A percentile compares a stretch with the other conserved stretches of the same genome.
These are phyloP conservation scores for Pseudomyrmex pallidus DNA, from an alignment of 1,140 invertebrate species.

Conservation along the genomic window DNA sequence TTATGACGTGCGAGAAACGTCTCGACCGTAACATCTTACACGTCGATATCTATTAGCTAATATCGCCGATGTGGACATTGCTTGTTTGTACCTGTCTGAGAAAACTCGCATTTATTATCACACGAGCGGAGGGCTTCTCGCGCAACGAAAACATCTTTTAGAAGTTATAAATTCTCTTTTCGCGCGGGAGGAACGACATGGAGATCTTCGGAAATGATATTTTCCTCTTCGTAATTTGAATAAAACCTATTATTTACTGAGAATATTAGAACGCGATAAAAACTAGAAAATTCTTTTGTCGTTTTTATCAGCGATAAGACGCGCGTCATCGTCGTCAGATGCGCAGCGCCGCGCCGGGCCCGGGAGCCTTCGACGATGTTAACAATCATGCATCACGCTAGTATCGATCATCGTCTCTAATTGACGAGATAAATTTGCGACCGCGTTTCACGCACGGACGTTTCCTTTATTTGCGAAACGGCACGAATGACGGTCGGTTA, in stretches of 20 bases:
- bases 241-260: no score
- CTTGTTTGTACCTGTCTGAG: slow-evolving; percentile 35
- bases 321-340: no score
- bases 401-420: slow-evolving; percentile 37
- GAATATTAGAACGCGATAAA: no score
- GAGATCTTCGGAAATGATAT: no score
- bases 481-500: slow-evolving; percentile 20
- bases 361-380: slow-evolving; percentile 36
- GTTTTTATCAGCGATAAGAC: no score
- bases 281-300: no score
- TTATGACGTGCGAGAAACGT: slow-evolving; percentile 36
- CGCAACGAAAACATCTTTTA: slow-evolving; percentile 5
- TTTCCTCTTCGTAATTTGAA: no score
- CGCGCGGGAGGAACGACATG: no score
- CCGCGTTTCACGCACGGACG: slow-evolving; percentile 1
- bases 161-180: not conserved
- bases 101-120: slow-evolving; percentile 33
- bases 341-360: not conserved
- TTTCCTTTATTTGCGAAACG: slow-evolving; percentile 45
- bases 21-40: slow-evolving; percentile 27
- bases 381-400: slow-evolving; percentile 26
- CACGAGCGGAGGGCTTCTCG: not conserved
- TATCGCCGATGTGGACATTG: slow-evolving; percentile 36
- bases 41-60: slow-evolving; percentile 57
- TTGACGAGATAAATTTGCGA: slow-evolving; percentile 53